A percentile compares a stretch with the other conserved stretches of the same genome.
phyloP scores from a whole-genome alignment of 2,113 vertebrate genomes.

The Rhinogobius similis region DNA sequence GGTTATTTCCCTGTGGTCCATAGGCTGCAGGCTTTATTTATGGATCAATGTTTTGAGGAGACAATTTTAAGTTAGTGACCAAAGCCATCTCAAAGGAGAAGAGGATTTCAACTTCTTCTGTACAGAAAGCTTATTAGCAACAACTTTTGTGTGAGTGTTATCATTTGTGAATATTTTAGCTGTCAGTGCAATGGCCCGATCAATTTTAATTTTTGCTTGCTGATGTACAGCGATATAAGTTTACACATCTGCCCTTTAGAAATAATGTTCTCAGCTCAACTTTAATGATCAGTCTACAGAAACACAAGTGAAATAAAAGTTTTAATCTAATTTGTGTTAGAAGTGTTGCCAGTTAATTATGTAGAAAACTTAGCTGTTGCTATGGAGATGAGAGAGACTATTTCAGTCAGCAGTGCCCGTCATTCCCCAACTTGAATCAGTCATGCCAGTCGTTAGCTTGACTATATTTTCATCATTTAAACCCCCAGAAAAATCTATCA shows the following conservation, averaged over 20 bases:
- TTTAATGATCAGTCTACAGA: background rate
- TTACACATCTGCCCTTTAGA: background rate
- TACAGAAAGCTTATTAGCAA: background rate
- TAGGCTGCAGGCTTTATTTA: background rate
- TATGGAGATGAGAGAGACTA: background rate
- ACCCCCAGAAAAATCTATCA: too few species aligned
- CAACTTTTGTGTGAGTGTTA: background rate
- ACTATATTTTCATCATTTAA: too few species aligned
- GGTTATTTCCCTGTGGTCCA: slow-evolving; percentile 28
- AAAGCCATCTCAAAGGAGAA: background rate
- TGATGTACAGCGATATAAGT: background rate
- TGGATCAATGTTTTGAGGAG: background rate
- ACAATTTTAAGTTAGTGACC: background rate
- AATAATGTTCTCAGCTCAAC: background rate
- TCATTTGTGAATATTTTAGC: background rate
- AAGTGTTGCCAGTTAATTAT: background rate
- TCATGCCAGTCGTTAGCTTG: too few species aligned
- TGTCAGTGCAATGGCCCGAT: background rate
- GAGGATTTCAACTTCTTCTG: background rate
- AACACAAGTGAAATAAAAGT: background rate
- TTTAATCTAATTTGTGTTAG: background rate
- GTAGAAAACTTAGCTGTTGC: background rate
- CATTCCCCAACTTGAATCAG: too few species aligned
- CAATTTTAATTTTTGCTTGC: background rate
- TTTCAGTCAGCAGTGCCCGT: background rate